Evolutionary conservation across 2,113 vertebrate genomes (phyloP), one percentile per base, ranked within the genome.

Genomic region (Triplophysa tibetana): DNA sequence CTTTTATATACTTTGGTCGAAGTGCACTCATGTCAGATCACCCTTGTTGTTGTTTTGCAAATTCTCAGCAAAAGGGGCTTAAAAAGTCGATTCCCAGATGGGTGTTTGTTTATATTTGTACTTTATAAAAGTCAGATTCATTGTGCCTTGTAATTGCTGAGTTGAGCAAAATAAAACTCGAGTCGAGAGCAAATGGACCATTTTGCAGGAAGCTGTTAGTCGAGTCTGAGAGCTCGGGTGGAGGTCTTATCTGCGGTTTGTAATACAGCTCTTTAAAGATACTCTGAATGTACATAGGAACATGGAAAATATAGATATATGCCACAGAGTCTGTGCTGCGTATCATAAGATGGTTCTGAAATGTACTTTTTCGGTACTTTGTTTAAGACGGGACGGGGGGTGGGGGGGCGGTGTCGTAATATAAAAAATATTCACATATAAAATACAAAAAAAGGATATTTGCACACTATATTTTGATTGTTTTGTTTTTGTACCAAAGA

Each of bases 291-390:
- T 98, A 98, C 91, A 96, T 98, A 96, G 93, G 93, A 95, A 94
- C 94, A 94, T 93, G 95, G 95, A 94, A 94, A 89, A 95, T 98
- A 95, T 96, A 94, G 95, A 98, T 95, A 93, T 92, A 97, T 98
- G 96, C 97, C 96, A 98, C 97, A 99, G 97, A 99, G 98, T 98
- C 96, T 97, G 93, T 98, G 94, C 93, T 94, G 95, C 95, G 95
- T 98, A 96, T 94, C 94, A 96, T 96, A 93, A 93, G 96, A 97
- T 96, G 95, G 96, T 95, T 98, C 95, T 97, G 95, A 94, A 90
- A 91, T 88, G 88, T 84, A 89, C 82, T 87, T 86, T 91, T 91
- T 91, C 86, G 92, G 92, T 94, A 93, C 93, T 92, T 88, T 65
- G 75, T 81, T 87, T 75, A 81, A 83, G 73, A 64, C 24, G 68